Evolutionary conservation across 2,113 vertebrate species (phyloP).

Genomic region (Planiliza haematocheilus): DNA sequence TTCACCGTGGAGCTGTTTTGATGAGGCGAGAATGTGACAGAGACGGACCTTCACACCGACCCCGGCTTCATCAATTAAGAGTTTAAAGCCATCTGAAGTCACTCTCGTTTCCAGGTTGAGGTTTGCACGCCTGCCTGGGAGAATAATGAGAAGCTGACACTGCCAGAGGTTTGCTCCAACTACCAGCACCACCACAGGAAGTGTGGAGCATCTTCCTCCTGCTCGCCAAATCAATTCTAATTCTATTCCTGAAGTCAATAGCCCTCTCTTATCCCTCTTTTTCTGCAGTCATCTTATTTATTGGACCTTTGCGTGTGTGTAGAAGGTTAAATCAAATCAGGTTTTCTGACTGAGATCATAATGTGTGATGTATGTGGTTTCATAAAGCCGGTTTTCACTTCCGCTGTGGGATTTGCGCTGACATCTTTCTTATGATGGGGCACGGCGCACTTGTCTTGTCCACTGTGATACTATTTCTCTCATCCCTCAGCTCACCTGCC

Average conservation of each 20-base stretch:
- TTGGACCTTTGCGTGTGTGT: slow-evolving; percentile 1
- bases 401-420: not conserved
- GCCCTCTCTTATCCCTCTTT: slow-evolving; percentile 29
- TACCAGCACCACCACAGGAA: slow-evolving; percentile 47
- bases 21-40: slow-evolving; percentile 30
- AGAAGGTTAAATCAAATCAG: slow-evolving; percentile 29
- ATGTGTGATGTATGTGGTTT: not conserved
- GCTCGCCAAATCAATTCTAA: slow-evolving; percentile 63
- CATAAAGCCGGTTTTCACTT: not conserved
- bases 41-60: slow-evolving; percentile 20
- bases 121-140: slow-evolving; percentile 22
- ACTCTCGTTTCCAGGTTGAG: slow-evolving; percentile 30
- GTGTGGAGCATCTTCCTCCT: slow-evolving; percentile 52
- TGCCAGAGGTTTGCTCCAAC: slow-evolving; percentile 36
- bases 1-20: slow-evolving; percentile 21
- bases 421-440: not conserved
- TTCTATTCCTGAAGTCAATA: slow-evolving; percentile 60
- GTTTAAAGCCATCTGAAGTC: slow-evolving; percentile 39
- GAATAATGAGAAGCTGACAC: slow-evolving; percentile 50
- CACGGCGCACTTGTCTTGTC: not conserved
- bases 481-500: not conserved
- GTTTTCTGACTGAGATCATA: slow-evolving; percentile 20
- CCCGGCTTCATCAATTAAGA: slow-evolving; percentile 49
- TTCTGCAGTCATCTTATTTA: slow-evolving; percentile 21
- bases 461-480: slow-evolving; percentile 12